Percentiles rank a stretch among this genome's conserved stretches.
Evolutionary conservation across 37 sponge, comb jelly and placozoan genomes (phyloP).

Genomic region (Diacarnus erythraeanus): DNA sequence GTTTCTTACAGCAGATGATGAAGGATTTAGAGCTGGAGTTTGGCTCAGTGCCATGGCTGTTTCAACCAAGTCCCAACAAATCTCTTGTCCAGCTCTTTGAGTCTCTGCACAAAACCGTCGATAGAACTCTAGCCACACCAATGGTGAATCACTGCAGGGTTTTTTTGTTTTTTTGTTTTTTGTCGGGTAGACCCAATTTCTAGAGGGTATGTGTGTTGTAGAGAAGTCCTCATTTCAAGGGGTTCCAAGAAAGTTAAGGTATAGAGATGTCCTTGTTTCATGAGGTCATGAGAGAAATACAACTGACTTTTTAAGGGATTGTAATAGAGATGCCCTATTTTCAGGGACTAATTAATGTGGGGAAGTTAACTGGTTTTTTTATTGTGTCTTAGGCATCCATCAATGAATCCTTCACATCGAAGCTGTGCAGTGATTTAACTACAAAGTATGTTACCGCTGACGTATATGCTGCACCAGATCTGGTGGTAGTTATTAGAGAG

Average conservation of each 20-base stretch:
- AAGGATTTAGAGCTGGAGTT: slow-evolving; percentile 13
- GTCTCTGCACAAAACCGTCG: slow-evolving; percentile 29
- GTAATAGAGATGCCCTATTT: no score
- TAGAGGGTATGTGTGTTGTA: background rate
- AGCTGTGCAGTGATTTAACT: background rate
- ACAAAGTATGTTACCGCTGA: background rate
- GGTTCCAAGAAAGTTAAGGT: no score
- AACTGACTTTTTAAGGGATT: no score
- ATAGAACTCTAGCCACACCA: slow-evolving; percentile 37
- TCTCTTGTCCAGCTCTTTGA: slow-evolving; percentile 60
- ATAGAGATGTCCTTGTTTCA: no score
- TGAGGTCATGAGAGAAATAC: no score
- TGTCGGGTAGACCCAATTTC: background rate
- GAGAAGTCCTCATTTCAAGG: no score
- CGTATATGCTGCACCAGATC: background rate
- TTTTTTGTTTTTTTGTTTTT: background rate
- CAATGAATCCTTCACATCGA: background rate
- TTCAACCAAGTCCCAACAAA: slow-evolving; percentile 28
- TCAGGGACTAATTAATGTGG: no score
- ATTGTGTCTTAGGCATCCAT: background rate
- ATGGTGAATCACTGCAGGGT: slow-evolving; percentile 16
- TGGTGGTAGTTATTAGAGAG: background rate
- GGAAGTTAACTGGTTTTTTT: no score
- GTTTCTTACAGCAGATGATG: slow-evolving; percentile 33
- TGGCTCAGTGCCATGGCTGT: slow-evolving; percentile 30